phyloP scores from a whole-genome alignment of 2,797 vertebrate genomes.

The Ptychobarbus kaznakovi region DNA sequence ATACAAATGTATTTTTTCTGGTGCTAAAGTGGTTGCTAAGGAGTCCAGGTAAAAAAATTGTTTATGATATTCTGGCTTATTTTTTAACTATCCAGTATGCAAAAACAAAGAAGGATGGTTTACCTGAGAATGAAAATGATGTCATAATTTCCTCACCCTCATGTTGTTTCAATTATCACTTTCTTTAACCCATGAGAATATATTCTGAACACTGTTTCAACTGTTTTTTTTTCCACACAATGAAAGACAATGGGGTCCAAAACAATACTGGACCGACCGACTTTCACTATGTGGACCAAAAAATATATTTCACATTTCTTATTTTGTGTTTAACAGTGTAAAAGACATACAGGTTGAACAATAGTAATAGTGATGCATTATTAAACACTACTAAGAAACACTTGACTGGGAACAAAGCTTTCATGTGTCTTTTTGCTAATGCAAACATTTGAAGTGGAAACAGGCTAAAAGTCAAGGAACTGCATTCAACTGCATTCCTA shows the following conservation, averaged over 20 bases:
- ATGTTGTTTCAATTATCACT: too few relatives aligned
- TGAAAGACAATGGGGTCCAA: background rate
- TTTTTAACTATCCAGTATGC: too few relatives aligned
- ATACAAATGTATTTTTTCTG: too few relatives aligned
- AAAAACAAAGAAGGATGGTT: background rate
- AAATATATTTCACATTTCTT: background rate
- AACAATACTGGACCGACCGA: background rate
- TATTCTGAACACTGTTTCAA: background rate
- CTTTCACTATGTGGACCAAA: background rate
- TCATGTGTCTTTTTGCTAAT: constrained; percentile 59
- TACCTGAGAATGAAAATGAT: background rate
- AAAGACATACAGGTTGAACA: background rate
- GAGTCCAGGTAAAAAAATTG: background rate
- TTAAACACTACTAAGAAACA: constrained; percentile 60
- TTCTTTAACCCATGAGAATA: background rate
- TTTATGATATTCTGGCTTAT: too few relatives aligned
- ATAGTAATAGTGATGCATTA: background rate
- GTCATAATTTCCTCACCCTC: too few relatives aligned
- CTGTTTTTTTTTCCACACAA: background rate
- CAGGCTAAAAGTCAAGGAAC: constrained; percentile 38
- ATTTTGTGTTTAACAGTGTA: background rate
- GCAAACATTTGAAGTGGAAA: constrained; percentile 63
- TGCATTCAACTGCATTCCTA: constrained; percentile 50
- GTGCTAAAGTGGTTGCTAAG: background rate
- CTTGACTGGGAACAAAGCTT: constrained; percentile 69